Evolutionary conservation across 2,113 vertebrate genomes (phyloP), one percentile per base, ranked within the genome.

Genomic region (Phainopepla nitens): DNA sequence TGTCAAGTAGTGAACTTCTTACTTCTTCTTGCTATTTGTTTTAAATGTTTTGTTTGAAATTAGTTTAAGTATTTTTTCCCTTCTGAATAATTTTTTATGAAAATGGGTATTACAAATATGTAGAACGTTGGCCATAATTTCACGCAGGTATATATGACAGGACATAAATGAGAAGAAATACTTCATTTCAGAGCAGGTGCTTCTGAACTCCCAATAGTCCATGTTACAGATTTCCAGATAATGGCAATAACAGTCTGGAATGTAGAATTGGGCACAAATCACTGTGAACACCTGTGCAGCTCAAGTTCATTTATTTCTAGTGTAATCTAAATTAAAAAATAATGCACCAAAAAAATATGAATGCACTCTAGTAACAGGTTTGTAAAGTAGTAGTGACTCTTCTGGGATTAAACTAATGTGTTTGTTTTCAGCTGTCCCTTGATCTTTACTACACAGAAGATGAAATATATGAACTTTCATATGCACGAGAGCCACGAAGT

Each of bases 381-480:
- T 81, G 33, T 41, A n/a, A 45, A 54, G 20, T 53, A 35, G 13
- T 28, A 64, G 19, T 25, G 33, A 28, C 33, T 57, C 35, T 31
- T 91, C n/a, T 27, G 62, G 25, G 29, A 50, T 44, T 96, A 92
- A 97, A 70, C 22, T 31, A n/a, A 60, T 87, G 21, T 97, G 47
- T 94, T 95, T 95, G 15, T 65, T 96, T 94, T 49, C 98, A 99
- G 99, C 95, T 99, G 86, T 99, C 99, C 44, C 97, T 99, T 95
- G 99, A 99, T 93, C 98, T 99, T 62, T 99, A 99, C 97, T 99
- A 99, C 97, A 99, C 99, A 0, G 99, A 99, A 96, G 99, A 99
- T 90, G 99, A 99, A 97, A 99, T 99, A 96, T 99, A 99, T 51
- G 99, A 99, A 91, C 98, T 99, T 84, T 99, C 99, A 2, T 99